These are phyloP conservation scores for Serranus cabrilla DNA, from an alignment of 2,797 vertebrate species.

Conservation along the genomic window DNA sequence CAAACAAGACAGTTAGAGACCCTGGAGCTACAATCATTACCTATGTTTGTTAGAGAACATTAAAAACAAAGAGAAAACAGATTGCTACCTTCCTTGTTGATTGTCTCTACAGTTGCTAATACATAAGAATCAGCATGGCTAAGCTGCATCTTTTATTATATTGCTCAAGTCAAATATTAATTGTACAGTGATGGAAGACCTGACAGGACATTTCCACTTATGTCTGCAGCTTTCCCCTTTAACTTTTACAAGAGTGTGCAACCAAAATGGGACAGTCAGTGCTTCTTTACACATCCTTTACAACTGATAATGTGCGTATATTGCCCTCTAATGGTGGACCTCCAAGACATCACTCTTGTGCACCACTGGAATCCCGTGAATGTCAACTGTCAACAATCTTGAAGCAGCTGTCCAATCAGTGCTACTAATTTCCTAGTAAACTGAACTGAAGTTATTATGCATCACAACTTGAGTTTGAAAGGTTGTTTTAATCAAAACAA, in stretches of 20 bases:
- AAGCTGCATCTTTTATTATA: background rate
- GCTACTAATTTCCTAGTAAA: background rate
- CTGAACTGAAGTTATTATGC: background rate
- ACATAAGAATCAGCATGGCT: background rate
- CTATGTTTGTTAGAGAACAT: background rate
- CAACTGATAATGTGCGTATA: background rate
- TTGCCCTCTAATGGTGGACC: slow-evolving; percentile 41
- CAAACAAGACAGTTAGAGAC: background rate
- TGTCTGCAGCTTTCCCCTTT: background rate
- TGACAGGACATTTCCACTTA: background rate
- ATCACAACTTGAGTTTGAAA: background rate
- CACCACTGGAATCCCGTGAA: slow-evolving; percentile 13
- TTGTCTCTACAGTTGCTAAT: background rate
- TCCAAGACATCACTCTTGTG: background rate
- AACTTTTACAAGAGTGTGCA: background rate
- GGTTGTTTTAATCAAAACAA: background rate
- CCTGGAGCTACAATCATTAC: background rate
- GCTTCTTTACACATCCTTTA: background rate
- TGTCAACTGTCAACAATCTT: slow-evolving; percentile 23
- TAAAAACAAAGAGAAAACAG: background rate
- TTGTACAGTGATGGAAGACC: background rate
- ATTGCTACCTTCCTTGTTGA: no score
- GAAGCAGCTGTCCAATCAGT: background rate
- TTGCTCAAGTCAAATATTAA: background rate
- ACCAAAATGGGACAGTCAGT: background rate